phyloP scores from a whole-genome alignment of 2,797 vertebrate genomes.

The Alcedo quadribrachys region DNA sequence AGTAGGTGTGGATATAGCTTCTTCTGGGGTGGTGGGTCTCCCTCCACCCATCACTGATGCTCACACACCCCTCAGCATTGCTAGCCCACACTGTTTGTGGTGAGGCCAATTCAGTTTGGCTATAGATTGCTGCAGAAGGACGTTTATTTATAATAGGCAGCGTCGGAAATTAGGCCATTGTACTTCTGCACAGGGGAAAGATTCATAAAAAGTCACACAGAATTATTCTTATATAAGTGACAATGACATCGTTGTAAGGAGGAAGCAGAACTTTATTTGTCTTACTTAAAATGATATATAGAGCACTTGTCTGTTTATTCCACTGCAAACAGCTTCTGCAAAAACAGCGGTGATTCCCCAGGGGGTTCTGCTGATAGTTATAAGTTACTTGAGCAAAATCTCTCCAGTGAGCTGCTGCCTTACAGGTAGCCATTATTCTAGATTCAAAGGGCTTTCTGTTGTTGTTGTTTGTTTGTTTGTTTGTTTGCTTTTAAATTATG shows the following conservation, averaged over 20 bases:
- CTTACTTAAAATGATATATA: conserved; percentile 89
- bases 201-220: conserved; percentile 85
- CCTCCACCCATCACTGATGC: not conserved
- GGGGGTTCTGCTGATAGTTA: conserved; percentile 82
- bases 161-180: conserved; percentile 85
- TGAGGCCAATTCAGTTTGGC: conserved; percentile 60
- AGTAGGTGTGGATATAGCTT: not conserved
- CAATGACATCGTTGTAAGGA: conserved; percentile 86
- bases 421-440: conserved; percentile 85
- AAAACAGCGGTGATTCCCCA: conserved; percentile 79
- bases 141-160: conserved; percentile 81
- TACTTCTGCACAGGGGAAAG: conserved; percentile 84
- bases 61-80: not conserved
- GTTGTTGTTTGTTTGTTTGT: conserved; percentile 69
- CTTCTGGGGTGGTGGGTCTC: not conserved
- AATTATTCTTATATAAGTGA: conserved; percentile 88
- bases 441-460: conserved; percentile 82
- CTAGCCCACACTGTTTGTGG: not conserved
- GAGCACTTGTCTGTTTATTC: conserved; percentile 88
- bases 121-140: conserved; percentile 73
- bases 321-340: conserved; percentile 85
- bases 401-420: conserved; percentile 84
- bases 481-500: conserved; percentile 70
- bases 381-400: conserved; percentile 85
- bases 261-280: conserved; percentile 87